These are phyloP conservation scores for Latrodectus geometricus DNA, from an alignment of 1,140 invertebrate genomes.

Conservation along the genomic window DNA sequence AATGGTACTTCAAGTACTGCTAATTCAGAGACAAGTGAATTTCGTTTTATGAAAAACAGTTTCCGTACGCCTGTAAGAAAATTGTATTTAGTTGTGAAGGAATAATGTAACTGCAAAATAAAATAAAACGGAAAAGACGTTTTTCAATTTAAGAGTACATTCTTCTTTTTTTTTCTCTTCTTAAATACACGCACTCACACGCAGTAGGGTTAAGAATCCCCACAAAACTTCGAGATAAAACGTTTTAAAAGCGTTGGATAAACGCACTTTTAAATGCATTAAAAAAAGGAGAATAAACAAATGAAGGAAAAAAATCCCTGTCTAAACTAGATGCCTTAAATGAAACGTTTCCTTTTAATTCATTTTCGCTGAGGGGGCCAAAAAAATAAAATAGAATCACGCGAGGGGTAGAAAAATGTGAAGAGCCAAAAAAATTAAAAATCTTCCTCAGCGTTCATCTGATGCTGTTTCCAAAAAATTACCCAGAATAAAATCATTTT, in stretches of 20 bases:
- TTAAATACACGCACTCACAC: background rate
- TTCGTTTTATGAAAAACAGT: background rate
- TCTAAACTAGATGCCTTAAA: slow-evolving; percentile 21
- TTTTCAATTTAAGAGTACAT: slow-evolving; percentile 46
- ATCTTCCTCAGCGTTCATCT: background rate
- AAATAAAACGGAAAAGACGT: slow-evolving; percentile 14
- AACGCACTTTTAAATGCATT: slow-evolving; percentile 53
- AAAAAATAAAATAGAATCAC: slow-evolving; percentile 32
- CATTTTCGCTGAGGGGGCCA: slow-evolving; percentile 28
- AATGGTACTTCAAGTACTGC: background rate
- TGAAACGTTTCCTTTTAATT: slow-evolving; percentile 60
- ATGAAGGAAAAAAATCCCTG: background rate
- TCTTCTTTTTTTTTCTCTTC: background rate
- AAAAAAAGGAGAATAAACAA: slow-evolving; percentile 20
- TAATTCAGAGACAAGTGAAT: slow-evolving; percentile 19
- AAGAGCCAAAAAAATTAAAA: slow-evolving; percentile 19
- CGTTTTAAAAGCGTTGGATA: background rate
- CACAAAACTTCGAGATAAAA: slow-evolving; percentile 22
- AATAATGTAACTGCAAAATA: slow-evolving; percentile 16
- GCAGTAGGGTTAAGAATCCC: slow-evolving; percentile 9
- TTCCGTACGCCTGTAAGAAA: background rate
- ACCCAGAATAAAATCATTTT: slow-evolving; percentile 59
- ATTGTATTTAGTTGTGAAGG: slow-evolving; percentile 31
- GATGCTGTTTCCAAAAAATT: slow-evolving; percentile 50
- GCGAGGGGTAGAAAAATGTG: slow-evolving; percentile 25